Conservation (phyloP, 2,797 vertebrate species). For the Sorex maritimensis region DNA sequence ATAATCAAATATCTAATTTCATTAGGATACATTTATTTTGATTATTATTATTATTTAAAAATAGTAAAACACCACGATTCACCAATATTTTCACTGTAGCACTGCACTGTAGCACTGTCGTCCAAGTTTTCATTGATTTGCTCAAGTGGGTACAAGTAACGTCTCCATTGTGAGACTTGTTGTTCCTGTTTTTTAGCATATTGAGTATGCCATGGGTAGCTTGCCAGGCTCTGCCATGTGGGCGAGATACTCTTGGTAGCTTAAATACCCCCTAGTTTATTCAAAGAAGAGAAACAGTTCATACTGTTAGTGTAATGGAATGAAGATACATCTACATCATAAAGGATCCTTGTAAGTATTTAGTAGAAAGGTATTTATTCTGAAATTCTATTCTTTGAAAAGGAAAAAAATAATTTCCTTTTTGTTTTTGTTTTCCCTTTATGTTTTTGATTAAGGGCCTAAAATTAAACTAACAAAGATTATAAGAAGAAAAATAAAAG, state of each 20-base stretch:
- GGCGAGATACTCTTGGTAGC: too few species aligned
- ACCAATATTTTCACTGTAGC: too few species aligned
- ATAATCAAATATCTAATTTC: neutral
- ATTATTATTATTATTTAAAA: too few species aligned
- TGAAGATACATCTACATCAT: neutral
- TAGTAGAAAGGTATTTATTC: neutral
- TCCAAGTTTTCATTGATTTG: too few species aligned
- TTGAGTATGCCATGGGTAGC: too few species aligned
- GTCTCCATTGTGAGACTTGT: too few species aligned
- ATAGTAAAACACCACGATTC: too few species aligned
- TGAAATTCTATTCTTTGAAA: neutral
- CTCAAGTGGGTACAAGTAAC: too few species aligned
- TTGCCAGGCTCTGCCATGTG: too few species aligned
- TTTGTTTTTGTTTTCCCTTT: neutral
- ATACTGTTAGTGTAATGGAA: neutral
- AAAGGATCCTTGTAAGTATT: neutral
- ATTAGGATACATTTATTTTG: neutral
- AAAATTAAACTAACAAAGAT: constrained; percentile 1
- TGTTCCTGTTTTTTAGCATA: too few species aligned
- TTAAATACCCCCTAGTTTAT: neutral
- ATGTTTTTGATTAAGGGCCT: neutral
- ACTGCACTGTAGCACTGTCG: too few species aligned
- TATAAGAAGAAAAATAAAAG: neutral
- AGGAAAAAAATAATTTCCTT: neutral
- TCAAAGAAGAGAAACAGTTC: neutral